Base-by-base conservation (phyloP, 1,140 invertebrate genomes). In the Nymphalis io region DNA sequence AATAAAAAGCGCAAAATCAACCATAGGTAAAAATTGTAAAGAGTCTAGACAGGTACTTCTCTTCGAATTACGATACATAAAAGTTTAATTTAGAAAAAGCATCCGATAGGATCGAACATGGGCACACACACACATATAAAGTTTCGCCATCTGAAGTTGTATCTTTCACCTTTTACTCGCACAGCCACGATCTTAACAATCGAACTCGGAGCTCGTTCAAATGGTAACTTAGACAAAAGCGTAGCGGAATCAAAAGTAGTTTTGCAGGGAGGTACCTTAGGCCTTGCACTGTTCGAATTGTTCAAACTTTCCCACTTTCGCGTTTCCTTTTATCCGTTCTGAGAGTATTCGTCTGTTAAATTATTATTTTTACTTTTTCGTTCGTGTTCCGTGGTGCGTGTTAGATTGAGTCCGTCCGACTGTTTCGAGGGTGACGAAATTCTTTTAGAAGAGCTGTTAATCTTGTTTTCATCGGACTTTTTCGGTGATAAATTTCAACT, bases 141-240 rank as follows among this genome's bases (percentile, higher is more conserved):
- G 63, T 62, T 65, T 55, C 60, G 59, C 33, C 57, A 70, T 80
- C 76, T 72, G 76, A 81, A 85, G 76, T 87, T 82, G 76, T 80
- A 77, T 81, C 82, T 81, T 80, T 73, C 73, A 80, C 76, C 77
- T 82, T 82, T 87, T 81, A 77, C 72, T 72, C 65, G 67, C 71
- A 72, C 70, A 69, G 60, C 69, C 69, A 67, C 68, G 70, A 76
- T 80, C 69, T 73, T 71, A 80, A 86, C 87, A 88, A 88, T 85
- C 77, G 79, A 87, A 85, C 80, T 82, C 72, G 75, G 75, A 83
- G 81, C 74, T 76, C 72, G 78, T 75, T 86, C 86, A 86, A 87
- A 88, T 83, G 86, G 83, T 78, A 88, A 89, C 72, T 91, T 91
- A 89, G 87, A 91, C 88, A 91, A 91, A 84, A 88, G 86, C 83